Conservation (phyloP, 2,113 vertebrate species). For the Todiramphus chloris region DNA sequence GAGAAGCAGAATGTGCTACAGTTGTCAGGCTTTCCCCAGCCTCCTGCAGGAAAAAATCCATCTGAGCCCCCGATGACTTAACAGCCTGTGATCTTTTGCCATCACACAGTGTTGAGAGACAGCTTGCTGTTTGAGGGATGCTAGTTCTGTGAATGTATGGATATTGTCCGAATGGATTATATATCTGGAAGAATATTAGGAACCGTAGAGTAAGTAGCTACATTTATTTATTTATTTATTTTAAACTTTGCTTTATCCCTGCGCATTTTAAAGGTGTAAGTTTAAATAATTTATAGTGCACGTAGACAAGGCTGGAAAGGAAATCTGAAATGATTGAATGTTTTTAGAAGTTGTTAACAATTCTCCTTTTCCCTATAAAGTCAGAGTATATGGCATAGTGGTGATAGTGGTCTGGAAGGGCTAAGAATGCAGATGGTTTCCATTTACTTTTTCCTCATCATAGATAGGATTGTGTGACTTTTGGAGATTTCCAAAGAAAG, state of each 20-base stretch:
- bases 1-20: not conserved
- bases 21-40: not conserved
- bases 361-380: not conserved
- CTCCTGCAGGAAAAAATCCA: not conserved
- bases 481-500: not conserved
- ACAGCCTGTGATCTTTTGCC: not conserved
- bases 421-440: not conserved
- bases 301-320: not conserved
- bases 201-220: not conserved
- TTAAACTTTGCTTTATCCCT: not conserved
- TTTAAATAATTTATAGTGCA: not conserved
- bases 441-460: not conserved
- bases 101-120: not conserved
- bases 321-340: not conserved
- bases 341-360: not conserved
- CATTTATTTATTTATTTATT: not conserved
- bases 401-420: not conserved
- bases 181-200: not conserved
- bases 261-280: not conserved
- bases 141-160: not conserved
- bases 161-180: not conserved
- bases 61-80: not conserved
- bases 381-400: not conserved
- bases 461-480: not conserved
- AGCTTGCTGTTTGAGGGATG: not conserved